phyloP scores from a whole-genome alignment of 2,113 vertebrate genomes.

The Barnardius zonarius region DNA sequence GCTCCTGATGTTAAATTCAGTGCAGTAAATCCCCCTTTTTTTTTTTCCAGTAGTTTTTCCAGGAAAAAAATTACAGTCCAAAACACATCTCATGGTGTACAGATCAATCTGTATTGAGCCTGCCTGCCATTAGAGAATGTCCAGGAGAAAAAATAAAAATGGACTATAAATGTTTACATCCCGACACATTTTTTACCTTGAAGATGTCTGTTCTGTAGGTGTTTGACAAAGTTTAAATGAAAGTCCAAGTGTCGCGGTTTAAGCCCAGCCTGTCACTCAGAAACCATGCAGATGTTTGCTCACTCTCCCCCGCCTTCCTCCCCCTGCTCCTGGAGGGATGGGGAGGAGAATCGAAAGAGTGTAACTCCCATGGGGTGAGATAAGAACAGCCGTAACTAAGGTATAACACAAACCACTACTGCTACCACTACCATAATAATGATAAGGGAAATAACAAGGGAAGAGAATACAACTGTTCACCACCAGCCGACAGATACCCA shows the following conservation, averaged over 20 bases:
- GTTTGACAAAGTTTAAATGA: background rate
- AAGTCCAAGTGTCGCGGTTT: background rate
- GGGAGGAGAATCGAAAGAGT: too few relatives aligned
- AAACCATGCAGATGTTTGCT: too few relatives aligned
- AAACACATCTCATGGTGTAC: background rate
- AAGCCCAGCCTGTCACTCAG: too few relatives aligned
- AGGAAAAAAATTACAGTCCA: constrained; percentile 21
- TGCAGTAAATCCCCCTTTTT: background rate
- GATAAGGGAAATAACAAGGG: too few relatives aligned
- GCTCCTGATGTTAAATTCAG: background rate
- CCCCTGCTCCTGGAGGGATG: too few relatives aligned
- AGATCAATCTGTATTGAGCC: constrained; percentile 20
- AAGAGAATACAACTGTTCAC: too few relatives aligned
- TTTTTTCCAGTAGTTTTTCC: background rate
- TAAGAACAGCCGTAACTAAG: too few relatives aligned
- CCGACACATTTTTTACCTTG: background rate
- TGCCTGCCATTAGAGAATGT: background rate
- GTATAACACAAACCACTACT: too few relatives aligned
- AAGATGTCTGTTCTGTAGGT: background rate
- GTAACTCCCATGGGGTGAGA: too few relatives aligned
- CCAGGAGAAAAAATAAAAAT: background rate
- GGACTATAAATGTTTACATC: background rate
- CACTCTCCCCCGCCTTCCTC: too few relatives aligned
- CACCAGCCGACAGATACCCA: too few relatives aligned
- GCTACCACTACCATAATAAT: too few relatives aligned